phyloP scores from a whole-genome alignment of 2,113 vertebrate species.

The Antigone vipio region DNA sequence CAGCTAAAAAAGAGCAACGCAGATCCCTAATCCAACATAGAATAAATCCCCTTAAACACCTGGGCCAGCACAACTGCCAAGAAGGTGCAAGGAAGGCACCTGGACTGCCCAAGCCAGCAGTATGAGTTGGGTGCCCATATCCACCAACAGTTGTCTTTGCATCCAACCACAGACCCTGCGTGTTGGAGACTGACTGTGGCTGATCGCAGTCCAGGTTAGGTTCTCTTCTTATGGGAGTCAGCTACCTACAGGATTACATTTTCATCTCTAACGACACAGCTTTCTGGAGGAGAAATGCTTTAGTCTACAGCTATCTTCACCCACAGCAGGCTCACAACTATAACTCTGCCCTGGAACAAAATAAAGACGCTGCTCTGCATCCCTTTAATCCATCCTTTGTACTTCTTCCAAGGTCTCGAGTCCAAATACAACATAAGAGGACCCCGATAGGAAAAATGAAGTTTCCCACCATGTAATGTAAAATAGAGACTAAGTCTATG shows the following conservation, averaged over 20 bases:
- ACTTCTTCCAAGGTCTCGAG: not conserved
- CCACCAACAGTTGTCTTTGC: not conserved
- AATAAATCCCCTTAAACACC: not conserved
- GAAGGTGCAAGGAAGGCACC: not conserved
- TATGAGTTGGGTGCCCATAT: too few relatives aligned
- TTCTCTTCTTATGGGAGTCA: not conserved
- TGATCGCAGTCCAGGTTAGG: not conserved
- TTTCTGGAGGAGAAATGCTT: not conserved
- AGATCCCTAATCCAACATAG: not conserved
- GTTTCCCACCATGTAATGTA: not conserved
- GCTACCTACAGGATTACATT: accelerated
- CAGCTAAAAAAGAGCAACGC: not conserved
- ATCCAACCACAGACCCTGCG: accelerated
- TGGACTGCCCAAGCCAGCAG: not conserved
- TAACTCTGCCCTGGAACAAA: not conserved
- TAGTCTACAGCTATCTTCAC: not conserved
- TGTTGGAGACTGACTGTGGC: not conserved
- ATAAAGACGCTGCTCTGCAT: not conserved
- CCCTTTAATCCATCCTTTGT: not conserved
- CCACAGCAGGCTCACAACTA: not conserved
- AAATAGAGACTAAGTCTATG: not conserved
- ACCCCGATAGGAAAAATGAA: not conserved
- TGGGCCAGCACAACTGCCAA: not conserved
- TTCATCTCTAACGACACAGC: not conserved
- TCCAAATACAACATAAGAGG: not conserved